phyloP scores from a whole-genome alignment of 2,113 vertebrate genomes.

The Aythya baeri region DNA sequence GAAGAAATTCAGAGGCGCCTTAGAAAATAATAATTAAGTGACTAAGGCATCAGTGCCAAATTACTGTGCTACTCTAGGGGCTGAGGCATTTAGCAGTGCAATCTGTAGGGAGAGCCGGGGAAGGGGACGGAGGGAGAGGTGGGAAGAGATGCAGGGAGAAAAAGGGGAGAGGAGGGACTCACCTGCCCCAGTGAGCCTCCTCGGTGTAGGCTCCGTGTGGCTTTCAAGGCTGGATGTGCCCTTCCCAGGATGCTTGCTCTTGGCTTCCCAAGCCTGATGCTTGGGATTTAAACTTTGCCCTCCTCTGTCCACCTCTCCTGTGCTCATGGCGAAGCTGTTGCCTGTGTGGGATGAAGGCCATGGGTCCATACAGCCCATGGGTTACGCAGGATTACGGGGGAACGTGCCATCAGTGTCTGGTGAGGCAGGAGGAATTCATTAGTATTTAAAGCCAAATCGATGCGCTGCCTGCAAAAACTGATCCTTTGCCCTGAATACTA shows the following conservation, averaged over 20 bases:
- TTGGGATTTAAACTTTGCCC: background rate
- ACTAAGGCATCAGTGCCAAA: conserved; percentile 36
- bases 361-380: too few relatives aligned
- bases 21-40: conserved; percentile 60
- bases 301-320: background rate
- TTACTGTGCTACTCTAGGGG: background rate
- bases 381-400: background rate
- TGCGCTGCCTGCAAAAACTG: conserved; percentile 23
- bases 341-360: background rate
- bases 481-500: conserved; percentile 50
- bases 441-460: conserved; percentile 39
- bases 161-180: background rate
- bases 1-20: conserved; percentile 27
- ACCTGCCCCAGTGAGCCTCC: background rate
- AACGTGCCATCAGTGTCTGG: fast-evolving
- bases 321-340: background rate
- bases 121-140: fast-evolving
- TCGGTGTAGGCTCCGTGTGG: background rate
- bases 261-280: background rate
- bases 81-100: background rate
- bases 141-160: background rate
- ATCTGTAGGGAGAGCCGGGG: background rate
- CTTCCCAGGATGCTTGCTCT: background rate
- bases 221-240: background rate
- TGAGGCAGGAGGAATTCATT: conserved; percentile 11